These are phyloP conservation scores for Aethes cnicana DNA, from an alignment of 2,888 invertebrate genomes.

Conservation along the genomic window DNA sequence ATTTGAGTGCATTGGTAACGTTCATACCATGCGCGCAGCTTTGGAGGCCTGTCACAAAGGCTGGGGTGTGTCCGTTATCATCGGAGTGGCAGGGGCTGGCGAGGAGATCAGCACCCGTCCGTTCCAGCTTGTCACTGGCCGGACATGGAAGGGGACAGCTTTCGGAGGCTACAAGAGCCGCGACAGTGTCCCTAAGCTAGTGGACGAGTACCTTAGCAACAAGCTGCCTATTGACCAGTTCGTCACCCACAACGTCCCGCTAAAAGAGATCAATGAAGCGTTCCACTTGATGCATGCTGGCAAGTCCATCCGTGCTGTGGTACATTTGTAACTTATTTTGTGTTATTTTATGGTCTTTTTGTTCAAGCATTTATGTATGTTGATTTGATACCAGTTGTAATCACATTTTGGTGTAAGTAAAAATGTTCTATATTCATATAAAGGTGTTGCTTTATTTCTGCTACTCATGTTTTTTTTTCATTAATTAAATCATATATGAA, in stretches of 20 bases:
- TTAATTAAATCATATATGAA: neutral
- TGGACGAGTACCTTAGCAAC: slow-evolving; percentile 91
- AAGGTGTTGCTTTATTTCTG: too few relatives aligned
- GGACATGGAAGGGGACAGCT: slow-evolving; percentile 97
- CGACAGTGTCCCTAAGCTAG: slow-evolving; percentile 95
- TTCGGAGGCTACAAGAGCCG: slow-evolving; percentile 98
- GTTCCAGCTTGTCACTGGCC: slow-evolving; percentile 98
- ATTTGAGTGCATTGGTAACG: slow-evolving; percentile 99
- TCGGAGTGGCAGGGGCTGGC: slow-evolving; percentile 98
- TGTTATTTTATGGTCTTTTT: slow-evolving; percentile 29
- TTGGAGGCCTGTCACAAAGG: slow-evolving; percentile 97
- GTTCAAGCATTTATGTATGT: slow-evolving; percentile 19
- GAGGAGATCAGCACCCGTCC: slow-evolving; percentile 98
- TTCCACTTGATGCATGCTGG: slow-evolving; percentile 96
- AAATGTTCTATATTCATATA: slow-evolving; percentile 18
- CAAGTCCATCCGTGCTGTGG: slow-evolving; percentile 83
- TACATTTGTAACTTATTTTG: slow-evolving; percentile 64
- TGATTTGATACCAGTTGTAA: slow-evolving; percentile 7
- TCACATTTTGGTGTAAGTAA: slow-evolving; percentile 24
- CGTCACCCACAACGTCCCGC: slow-evolving; percentile 90
- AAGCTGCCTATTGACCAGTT: slow-evolving; percentile 96
- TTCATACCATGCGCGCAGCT: slow-evolving; percentile 89
- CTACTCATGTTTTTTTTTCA: too few relatives aligned
- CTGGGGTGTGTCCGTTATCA: slow-evolving; percentile 97
- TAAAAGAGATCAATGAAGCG: slow-evolving; percentile 94